These are phyloP conservation scores for Marmota flaviventris DNA, from an alignment of 2,113 vertebrate species.

Conservation along the genomic window DNA sequence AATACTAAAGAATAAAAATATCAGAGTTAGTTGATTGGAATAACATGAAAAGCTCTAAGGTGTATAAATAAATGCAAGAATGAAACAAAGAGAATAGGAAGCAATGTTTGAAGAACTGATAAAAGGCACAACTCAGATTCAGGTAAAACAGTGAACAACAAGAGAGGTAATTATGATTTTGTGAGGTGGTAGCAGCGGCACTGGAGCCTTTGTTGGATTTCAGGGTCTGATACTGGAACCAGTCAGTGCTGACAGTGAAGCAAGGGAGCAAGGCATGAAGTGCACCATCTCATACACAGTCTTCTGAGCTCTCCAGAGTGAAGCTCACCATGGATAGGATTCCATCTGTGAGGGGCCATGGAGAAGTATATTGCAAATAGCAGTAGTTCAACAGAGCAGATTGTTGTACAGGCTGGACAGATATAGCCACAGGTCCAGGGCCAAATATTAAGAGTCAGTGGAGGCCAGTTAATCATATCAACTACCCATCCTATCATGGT, in stretches of 20 bases:
- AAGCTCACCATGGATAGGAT: neutral
- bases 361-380: conserved; percentile 97
- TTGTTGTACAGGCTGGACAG: conserved; percentile 96
- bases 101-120: neutral
- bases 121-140: neutral
- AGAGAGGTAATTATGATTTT: no score
- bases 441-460: conserved; percentile 98
- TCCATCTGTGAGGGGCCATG: conserved; percentile 87
- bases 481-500: conserved; percentile 99
- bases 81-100: neutral
- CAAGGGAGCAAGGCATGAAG: neutral
- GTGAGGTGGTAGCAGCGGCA: no score
- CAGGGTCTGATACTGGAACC: no score
- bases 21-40: neutral
- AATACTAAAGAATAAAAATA: neutral
- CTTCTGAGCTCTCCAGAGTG: conserved; percentile 44
- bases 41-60: neutral
- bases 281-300: neutral
- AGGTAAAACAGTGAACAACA: neutral
- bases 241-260: no score
- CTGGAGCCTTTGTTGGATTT: no score
- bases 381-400: conserved; percentile 89
- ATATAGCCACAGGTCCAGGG: conserved; percentile 99
- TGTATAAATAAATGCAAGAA: neutral
- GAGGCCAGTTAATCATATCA: conserved; percentile 98